phyloP scores from a whole-genome alignment of 2,888 invertebrate genomes.

The Tenthredo distinguenda region DNA sequence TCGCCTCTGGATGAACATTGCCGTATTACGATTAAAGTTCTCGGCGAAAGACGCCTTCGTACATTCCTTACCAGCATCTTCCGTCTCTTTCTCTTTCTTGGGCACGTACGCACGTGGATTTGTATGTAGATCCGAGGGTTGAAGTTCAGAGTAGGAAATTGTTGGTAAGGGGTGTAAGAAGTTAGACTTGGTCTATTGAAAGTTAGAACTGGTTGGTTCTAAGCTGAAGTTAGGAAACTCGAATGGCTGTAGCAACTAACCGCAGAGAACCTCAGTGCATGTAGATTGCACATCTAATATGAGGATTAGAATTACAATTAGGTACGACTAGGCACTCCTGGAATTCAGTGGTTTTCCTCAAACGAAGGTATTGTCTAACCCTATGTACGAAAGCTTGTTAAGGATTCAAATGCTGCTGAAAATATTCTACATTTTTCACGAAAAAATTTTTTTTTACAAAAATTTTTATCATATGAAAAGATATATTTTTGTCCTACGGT shows the following conservation, averaged over 20 bases:
- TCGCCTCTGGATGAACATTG: background rate
- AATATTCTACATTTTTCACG: background rate
- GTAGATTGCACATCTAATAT: constrained; percentile 12
- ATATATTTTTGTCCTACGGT: background rate
- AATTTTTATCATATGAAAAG: background rate
- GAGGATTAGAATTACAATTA: constrained; percentile 17
- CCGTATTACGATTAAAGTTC: background rate
- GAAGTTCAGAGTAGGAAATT: constrained; percentile 11
- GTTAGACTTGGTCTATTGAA: constrained; percentile 33
- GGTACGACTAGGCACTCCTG: background rate
- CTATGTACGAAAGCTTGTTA: background rate
- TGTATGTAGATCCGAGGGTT: background rate
- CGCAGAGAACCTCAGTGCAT: too few species aligned
- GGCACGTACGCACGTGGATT: background rate
- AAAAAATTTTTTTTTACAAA: background rate
- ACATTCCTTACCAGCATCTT: background rate
- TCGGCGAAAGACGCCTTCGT: too few species aligned
- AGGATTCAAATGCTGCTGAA: background rate
- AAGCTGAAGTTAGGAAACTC: constrained; percentile 13
- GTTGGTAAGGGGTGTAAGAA: constrained; percentile 14
- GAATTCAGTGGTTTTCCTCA: background rate
- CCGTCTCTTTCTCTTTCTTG: background rate
- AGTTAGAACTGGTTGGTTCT: constrained; percentile 36
- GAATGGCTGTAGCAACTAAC: background rate
- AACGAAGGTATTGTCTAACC: background rate